phyloP scores from a whole-genome alignment of 2,888 invertebrate genomes.

The Vanessa cardui region DNA sequence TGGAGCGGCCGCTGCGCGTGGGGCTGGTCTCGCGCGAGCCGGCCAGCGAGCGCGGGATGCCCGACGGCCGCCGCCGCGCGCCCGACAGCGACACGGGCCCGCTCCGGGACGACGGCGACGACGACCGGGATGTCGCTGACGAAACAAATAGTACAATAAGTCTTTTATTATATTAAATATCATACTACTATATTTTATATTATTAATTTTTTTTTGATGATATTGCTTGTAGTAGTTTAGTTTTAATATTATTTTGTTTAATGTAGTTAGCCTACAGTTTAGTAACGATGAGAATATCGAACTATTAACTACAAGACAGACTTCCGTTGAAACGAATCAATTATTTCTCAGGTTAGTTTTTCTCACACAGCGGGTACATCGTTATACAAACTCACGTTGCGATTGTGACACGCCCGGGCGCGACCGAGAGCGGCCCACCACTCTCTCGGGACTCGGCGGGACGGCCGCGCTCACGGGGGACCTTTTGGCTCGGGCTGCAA shows the following conservation, averaged over 20 bases:
- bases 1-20: slow-evolving; percentile 65
- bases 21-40: slow-evolving; percentile 87
- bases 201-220: no score
- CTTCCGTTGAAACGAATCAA: no score
- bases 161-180: no score
- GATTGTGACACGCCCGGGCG: slow-evolving; percentile 94
- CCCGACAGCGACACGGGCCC: slow-evolving; percentile 75
- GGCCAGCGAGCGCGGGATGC: slow-evolving; percentile 87
- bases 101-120: slow-evolving; percentile 93
- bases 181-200: no score
- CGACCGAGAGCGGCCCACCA: slow-evolving; percentile 83
- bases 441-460: slow-evolving; percentile 85
- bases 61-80: slow-evolving; percentile 86
- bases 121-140: slow-evolving; percentile 94
- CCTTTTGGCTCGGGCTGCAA: slow-evolving; percentile 85
- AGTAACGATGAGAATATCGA: no score
- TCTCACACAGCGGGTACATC: no score
- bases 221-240: neutral
- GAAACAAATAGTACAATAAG: no score
- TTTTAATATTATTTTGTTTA: no score
- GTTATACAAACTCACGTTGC: slow-evolving; percentile 88
- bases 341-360: no score
- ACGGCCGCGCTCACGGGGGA: slow-evolving; percentile 76
- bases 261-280: no score
- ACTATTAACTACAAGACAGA: no score